Conservation (phyloP, 2,113 vertebrate species). For the Oreotrochilus melanogaster region DNA sequence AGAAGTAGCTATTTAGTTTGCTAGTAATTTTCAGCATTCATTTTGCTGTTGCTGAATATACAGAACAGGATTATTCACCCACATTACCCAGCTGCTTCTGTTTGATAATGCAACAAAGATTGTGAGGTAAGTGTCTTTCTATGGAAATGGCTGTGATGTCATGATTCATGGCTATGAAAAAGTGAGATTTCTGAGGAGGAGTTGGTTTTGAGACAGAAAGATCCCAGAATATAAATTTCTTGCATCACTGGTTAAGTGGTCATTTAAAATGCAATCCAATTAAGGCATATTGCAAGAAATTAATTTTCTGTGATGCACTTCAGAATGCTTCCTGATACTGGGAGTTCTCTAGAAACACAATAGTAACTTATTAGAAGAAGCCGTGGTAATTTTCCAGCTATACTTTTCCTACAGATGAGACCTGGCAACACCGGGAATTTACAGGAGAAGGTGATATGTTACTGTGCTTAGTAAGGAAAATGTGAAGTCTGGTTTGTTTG, state of each 20-base stretch:
- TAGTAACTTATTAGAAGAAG: background rate
- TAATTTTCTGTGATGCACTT: background rate
- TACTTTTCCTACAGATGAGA: background rate
- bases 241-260: background rate
- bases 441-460: background rate
- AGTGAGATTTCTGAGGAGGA: background rate
- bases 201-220: slow-evolving; percentile 10
- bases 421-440: background rate
- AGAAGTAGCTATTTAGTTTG: slow-evolving; percentile 71
- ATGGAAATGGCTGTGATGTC: slow-evolving; percentile 38
- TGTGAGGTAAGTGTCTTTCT: slow-evolving; percentile 37
- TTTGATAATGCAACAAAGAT: slow-evolving; percentile 36
- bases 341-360: background rate
- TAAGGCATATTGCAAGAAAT: background rate
- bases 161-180: slow-evolving; percentile 9
- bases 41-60: slow-evolving; percentile 63
- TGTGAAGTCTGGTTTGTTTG: background rate
- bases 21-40: slow-evolving; percentile 65
- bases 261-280: background rate
- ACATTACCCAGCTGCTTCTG: slow-evolving; percentile 68
- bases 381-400: background rate
- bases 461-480: background rate
- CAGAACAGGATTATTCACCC: slow-evolving; percentile 63
- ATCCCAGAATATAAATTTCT: background rate
- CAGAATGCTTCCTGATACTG: background rate